Evolutionary conservation across 2,113 vertebrate species (phyloP).

Genomic region (Alectura lathami): DNA sequence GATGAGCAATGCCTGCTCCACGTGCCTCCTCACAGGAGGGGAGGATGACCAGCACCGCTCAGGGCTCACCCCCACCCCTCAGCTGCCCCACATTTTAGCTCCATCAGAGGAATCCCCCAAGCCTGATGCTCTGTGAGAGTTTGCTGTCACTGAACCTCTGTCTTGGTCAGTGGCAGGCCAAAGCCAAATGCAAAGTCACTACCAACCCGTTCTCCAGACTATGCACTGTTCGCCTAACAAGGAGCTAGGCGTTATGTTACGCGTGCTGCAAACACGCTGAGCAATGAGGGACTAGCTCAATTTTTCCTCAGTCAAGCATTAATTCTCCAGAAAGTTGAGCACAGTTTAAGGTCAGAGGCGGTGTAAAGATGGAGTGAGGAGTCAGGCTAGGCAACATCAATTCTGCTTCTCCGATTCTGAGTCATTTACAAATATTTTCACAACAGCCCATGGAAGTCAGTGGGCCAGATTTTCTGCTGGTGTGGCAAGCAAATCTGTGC

Average conservation of each 20-base stretch:
- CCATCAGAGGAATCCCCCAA: neutral
- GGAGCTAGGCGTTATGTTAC: neutral
- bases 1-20: neutral
- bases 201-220: constrained; percentile 9
- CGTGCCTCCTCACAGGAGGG: neutral
- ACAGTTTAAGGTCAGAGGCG: neutral
- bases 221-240: neutral
- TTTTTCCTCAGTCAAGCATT: constrained; percentile 21
- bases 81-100: neutral
- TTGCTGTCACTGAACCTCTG: neutral
- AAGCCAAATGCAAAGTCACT: neutral
- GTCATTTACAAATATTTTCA: neutral
- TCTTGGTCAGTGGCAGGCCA: neutral
- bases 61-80: neutral
- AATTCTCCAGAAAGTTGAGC: neutral
- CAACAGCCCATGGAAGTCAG: neutral
- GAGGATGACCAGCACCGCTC: neutral
- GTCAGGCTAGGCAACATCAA: neutral
- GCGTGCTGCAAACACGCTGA: neutral
- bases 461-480: neutral
- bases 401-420: neutral
- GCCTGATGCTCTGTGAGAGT: neutral
- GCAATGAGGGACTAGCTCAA: neutral
- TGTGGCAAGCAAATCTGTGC: neutral
- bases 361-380: neutral